phyloP scores from a whole-genome alignment of 2,888 invertebrate genomes.

The Scaptomyza cyrtandrae region DNA sequence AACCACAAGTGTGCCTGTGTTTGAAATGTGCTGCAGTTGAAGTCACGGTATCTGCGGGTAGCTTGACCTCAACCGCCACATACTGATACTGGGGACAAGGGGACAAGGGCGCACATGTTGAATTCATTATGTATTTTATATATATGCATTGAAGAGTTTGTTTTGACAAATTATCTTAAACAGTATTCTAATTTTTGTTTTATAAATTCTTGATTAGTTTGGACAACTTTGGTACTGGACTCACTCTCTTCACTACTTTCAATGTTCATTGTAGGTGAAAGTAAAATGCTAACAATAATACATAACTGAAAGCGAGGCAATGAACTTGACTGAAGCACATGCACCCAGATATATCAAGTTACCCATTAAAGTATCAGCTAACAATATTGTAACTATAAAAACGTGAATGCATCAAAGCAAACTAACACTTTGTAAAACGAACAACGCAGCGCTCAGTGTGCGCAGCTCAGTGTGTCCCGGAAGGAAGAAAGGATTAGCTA shows the following conservation, averaged over 20 bases:
- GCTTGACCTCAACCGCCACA: conserved; percentile 10
- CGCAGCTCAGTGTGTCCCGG: conserved; percentile 2
- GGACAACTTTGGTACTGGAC: too few relatives aligned
- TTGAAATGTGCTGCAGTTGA: conserved; percentile 27
- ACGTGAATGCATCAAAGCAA: conserved; percentile 20
- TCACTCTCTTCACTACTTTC: too few relatives aligned
- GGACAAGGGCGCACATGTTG: neutral
- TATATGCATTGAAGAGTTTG: too few relatives aligned
- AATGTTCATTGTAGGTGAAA: conserved; percentile 48
- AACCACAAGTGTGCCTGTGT: conserved; percentile 45
- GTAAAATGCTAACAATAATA: conserved; percentile 49
- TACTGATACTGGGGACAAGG: conserved; percentile 4
- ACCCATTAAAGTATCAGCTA: conserved; percentile 14
- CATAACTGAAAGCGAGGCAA: conserved; percentile 39
- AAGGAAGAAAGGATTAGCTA: neutral
- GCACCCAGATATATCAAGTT: conserved; percentile 22
- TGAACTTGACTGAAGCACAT: conserved; percentile 56
- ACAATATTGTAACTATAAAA: conserved; percentile 57
- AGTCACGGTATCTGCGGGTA: conserved; percentile 18
- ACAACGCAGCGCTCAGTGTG: conserved; percentile 13
- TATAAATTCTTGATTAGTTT: too few relatives aligned
- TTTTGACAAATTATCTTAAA: too few relatives aligned
- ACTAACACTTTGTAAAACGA: conserved; percentile 57
- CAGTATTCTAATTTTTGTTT: too few relatives aligned
- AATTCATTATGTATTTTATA: too few relatives aligned